These are phyloP conservation scores for Rhopalosiphum padi DNA, from an alignment of 1,140 invertebrate species.

Conservation along the genomic window DNA sequence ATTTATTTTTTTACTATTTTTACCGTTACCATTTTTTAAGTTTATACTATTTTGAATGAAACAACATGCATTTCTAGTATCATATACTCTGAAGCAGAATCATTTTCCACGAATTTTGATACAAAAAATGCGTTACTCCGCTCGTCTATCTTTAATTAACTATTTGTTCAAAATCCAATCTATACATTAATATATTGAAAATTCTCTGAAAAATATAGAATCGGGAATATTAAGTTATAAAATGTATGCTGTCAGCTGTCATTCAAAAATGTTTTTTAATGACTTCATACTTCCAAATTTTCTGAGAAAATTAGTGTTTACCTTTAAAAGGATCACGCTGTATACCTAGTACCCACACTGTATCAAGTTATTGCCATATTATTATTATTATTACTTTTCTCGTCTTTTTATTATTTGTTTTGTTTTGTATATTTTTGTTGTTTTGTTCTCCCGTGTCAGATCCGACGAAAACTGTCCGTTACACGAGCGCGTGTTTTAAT, in stretches of 20 bases:
- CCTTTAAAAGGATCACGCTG: neutral
- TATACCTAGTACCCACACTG: neutral
- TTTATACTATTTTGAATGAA: neutral
- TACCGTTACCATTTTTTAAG: neutral
- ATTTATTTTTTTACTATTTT: constrained; percentile 9
- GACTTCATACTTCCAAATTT: neutral
- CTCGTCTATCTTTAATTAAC: neutral
- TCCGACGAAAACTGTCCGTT: neutral
- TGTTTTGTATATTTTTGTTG: neutral
- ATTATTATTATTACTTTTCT: neutral
- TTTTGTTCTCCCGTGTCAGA: neutral
- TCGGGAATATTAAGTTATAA: neutral
- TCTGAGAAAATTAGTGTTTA: neutral
- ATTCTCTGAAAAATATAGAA: neutral
- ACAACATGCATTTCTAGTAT: neutral
- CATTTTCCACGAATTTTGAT: neutral
- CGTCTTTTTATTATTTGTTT: neutral
- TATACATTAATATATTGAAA: neutral
- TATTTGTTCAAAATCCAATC: neutral
- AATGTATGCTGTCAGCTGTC: neutral
- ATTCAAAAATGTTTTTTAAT: neutral
- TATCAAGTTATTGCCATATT: neutral
- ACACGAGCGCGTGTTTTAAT: neutral
- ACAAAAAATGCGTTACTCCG: neutral
- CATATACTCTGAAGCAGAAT: neutral